Conservation (phyloP, 1,140 invertebrate genomes). For the Cotesia chilonis region DNA sequence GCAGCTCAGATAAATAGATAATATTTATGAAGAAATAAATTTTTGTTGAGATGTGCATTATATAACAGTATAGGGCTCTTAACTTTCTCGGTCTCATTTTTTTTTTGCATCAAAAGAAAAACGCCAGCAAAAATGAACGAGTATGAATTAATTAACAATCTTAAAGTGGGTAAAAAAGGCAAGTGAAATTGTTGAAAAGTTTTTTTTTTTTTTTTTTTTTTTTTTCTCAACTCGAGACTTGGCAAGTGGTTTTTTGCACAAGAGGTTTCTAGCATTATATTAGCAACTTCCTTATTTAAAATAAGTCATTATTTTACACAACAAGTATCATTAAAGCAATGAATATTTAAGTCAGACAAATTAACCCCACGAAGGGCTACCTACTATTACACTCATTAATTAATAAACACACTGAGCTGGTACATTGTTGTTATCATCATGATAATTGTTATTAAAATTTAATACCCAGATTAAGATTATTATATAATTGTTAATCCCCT, state of each 20-base stretch:
- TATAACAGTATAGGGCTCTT: background rate
- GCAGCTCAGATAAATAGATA: too few relatives aligned
- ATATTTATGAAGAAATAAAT: slow-evolving; percentile 38
- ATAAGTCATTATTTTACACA: background rate
- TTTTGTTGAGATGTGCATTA: too few relatives aligned
- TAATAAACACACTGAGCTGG: too few relatives aligned
- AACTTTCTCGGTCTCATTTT: slow-evolving; percentile 6
- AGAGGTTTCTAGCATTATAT: slow-evolving; percentile 15
- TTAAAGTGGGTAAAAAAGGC: background rate
- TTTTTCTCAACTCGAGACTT: too few relatives aligned
- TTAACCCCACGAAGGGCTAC: too few relatives aligned
- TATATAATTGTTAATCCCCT: slow-evolving; percentile 15
- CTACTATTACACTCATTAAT: too few relatives aligned
- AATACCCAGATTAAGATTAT: background rate
- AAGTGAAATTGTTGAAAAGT: background rate
- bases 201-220: background rate
- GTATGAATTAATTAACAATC: slow-evolving; percentile 33
- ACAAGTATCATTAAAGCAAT: too few relatives aligned
- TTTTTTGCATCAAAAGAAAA: slow-evolving; percentile 10
- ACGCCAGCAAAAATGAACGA: background rate
- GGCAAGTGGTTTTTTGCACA: slow-evolving; percentile 10
- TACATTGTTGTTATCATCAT: too few relatives aligned
- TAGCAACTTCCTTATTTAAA: slow-evolving; percentile 6
- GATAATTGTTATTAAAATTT: too few relatives aligned
- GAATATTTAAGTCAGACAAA: too few relatives aligned